phyloP scores from a whole-genome alignment of 2,888 invertebrate genomes.

The Thera obeliscata region DNA sequence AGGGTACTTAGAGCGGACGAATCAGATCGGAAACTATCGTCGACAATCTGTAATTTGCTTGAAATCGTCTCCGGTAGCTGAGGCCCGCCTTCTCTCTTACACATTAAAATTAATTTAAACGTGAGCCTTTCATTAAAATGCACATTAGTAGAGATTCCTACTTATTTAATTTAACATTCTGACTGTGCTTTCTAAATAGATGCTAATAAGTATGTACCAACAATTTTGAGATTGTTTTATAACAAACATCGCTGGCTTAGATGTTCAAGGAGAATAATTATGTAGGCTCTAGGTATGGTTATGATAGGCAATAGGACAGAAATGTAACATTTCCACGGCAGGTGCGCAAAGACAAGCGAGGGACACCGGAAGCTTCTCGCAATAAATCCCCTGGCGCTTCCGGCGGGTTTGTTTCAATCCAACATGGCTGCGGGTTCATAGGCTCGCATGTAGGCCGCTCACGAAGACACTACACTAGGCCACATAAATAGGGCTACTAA shows the following conservation, averaged over 20 bases:
- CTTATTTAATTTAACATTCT: background rate
- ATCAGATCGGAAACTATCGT: slow-evolving; percentile 52
- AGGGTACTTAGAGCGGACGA: slow-evolving; percentile 36
- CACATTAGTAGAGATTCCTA: background rate
- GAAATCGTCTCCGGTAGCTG: slow-evolving; percentile 38
- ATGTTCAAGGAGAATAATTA: no score
- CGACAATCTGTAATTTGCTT: slow-evolving; percentile 43
- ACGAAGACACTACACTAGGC: slow-evolving; percentile 18
- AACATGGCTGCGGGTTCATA: slow-evolving; percentile 54
- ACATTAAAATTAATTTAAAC: slow-evolving; percentile 6
- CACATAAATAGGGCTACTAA: slow-evolving; percentile 27
- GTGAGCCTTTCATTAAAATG: slow-evolving; percentile 14
- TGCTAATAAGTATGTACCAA: background rate
- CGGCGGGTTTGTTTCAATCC: slow-evolving; percentile 57
- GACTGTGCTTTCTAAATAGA: background rate
- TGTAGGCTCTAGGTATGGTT: background rate
- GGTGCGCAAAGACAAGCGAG: slow-evolving; percentile 68
- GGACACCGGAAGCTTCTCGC: slow-evolving; percentile 65
- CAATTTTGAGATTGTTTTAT: background rate
- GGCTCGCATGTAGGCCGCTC: slow-evolving; percentile 33
- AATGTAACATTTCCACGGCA: slow-evolving; percentile 53
- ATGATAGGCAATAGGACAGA: slow-evolving; percentile 17
- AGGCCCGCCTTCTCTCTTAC: slow-evolving; percentile 15
- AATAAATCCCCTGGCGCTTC: slow-evolving; percentile 71
- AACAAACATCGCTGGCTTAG: no score